phyloP scores from a whole-genome alignment of 2,888 invertebrate species.

The Coecobrya sp. region DNA sequence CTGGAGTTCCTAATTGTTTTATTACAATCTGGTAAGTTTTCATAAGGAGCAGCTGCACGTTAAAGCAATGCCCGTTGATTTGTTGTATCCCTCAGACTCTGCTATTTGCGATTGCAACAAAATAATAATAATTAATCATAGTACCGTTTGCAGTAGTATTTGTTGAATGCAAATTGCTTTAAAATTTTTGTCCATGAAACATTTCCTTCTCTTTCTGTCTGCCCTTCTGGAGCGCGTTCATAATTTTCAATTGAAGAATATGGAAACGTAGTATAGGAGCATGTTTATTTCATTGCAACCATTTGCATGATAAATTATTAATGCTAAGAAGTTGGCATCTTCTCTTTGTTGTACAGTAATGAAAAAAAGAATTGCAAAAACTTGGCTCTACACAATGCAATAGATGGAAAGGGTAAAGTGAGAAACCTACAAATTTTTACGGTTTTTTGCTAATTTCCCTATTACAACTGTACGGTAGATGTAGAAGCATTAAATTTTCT shows the following conservation, averaged over 20 bases:
- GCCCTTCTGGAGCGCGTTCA: neutral
- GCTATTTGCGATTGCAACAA: constrained; percentile 37
- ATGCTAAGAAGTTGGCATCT: neutral
- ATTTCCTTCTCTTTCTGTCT: constrained; percentile 4
- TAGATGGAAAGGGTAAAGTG: no score
- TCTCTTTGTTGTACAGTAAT: no score
- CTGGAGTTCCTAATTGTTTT: constrained; percentile 96
- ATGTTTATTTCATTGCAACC: constrained; percentile 20
- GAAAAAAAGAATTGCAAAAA: no score
- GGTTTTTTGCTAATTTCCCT: no score
- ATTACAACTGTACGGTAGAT: no score
- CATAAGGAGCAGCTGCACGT: constrained; percentile 83
- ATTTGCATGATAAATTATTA: constrained; percentile 10
- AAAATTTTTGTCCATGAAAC: constrained; percentile 15
- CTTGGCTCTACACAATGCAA: no score
- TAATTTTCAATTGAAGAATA: neutral
- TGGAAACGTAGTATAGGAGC: neutral
- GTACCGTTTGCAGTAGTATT: constrained; percentile 45
- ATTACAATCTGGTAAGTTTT: constrained; percentile 95
- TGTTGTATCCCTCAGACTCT: constrained; percentile 65
- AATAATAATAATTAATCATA: constrained; percentile 36
- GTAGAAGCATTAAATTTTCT: no score
- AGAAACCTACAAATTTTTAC: no score
- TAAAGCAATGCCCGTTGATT: constrained; percentile 69
- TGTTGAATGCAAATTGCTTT: constrained; percentile 56